Conservation (phyloP, 2,113 vertebrate genomes). For the Indicator indicator region DNA sequence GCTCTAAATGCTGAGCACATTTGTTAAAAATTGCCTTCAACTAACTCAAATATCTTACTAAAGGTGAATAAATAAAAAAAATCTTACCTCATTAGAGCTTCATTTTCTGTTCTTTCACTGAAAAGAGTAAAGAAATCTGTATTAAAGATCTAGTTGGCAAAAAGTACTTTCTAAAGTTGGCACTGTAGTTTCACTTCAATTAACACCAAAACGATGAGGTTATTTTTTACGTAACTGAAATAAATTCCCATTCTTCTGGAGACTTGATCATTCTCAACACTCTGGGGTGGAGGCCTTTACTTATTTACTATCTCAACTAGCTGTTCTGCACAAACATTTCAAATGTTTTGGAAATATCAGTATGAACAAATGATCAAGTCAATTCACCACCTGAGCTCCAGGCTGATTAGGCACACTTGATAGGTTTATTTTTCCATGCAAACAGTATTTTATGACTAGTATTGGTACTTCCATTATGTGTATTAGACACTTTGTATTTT, state of each 20-base stretch:
- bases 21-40: not conserved
- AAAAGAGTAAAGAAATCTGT: conserved; percentile 48
- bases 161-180: not conserved
- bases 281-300: not conserved
- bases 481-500: not conserved
- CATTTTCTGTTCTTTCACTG: conserved; percentile 56
- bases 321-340: not conserved
- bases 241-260: not conserved
- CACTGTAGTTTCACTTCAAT: not conserved
- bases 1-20: not conserved
- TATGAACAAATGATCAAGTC: not conserved
- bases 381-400: not conserved
- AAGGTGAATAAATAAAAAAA: not conserved
- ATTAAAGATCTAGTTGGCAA: conserved; percentile 32
- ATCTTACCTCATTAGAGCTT: conserved; percentile 47
- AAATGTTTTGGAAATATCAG: conserved; percentile 1
- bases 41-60: not conserved
- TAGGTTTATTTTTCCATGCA: not conserved
- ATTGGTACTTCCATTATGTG: not conserved
- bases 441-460: not conserved
- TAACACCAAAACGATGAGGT: not conserved
- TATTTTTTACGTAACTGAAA: not conserved
- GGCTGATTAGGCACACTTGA: not conserved
- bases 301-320: not conserved
- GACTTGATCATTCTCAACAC: not conserved